These are phyloP conservation scores for Hyposoter didymator DNA, from an alignment of 2,888 invertebrate species.

Conservation along the genomic window DNA sequence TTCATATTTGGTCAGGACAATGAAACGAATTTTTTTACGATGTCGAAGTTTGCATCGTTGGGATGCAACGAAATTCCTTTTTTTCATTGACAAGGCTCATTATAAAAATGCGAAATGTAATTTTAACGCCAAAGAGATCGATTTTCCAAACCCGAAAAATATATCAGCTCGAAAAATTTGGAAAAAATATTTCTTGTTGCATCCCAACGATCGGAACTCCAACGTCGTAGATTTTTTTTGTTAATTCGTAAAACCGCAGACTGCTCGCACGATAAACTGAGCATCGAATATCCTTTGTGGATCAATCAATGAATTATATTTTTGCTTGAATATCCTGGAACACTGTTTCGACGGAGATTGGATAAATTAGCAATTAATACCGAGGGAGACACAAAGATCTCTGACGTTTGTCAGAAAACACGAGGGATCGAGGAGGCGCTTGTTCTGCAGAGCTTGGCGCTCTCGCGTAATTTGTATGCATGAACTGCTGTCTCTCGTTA, in stretches of 20 bases:
- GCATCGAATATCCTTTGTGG: slow-evolving; percentile 28
- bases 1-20: no score
- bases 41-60: no score
- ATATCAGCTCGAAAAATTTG: no score
- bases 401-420: slow-evolving; percentile 40
- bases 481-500: slow-evolving; percentile 32
- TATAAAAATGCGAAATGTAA: no score
- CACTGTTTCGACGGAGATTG: neutral
- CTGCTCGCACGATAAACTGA: slow-evolving; percentile 6
- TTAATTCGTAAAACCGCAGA: neutral
- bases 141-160: no score
- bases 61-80: no score
- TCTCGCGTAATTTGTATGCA: slow-evolving; percentile 15
- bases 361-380: slow-evolving; percentile 30
- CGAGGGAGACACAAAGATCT: slow-evolving; percentile 45
- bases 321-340: neutral
- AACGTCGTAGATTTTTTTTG: no score
- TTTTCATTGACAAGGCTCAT: no score
- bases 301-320: neutral
- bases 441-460: neutral
- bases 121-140: no score
- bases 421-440: slow-evolving; percentile 13
- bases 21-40: no score
- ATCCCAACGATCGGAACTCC: no score
- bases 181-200: no score